phyloP scores from a whole-genome alignment of 2,797 vertebrate genomes.

The Gadopsis bispinosus region DNA sequence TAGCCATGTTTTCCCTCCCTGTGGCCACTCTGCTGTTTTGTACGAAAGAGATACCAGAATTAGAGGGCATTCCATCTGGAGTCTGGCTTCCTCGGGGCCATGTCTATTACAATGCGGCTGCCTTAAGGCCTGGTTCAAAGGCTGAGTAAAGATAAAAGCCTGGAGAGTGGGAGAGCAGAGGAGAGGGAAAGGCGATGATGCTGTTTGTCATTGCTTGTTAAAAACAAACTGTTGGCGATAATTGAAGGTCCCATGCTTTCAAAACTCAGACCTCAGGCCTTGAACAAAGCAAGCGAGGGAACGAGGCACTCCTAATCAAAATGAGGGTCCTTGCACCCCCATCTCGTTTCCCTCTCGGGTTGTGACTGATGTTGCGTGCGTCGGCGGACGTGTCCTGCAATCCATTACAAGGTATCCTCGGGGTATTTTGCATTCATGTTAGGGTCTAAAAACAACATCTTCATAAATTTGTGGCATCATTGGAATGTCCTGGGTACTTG shows the following conservation, averaged over 20 bases:
- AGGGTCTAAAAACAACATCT: constrained; percentile 66
- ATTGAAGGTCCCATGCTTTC: constrained; percentile 54
- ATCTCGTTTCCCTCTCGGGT: constrained; percentile 35
- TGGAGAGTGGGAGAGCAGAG: constrained; percentile 34
- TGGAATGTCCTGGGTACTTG: constrained; percentile 31
- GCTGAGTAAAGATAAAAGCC: constrained; percentile 73
- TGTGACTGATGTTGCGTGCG: constrained; percentile 56
- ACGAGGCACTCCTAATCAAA: constrained; percentile 62
- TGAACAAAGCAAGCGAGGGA: constrained; percentile 57
- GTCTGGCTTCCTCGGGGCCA: constrained; percentile 56
- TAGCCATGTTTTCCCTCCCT: constrained; percentile 18
- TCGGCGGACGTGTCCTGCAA: constrained; percentile 21
- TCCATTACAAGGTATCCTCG: constrained; percentile 62
- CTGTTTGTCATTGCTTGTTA: constrained; percentile 76
- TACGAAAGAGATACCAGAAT: constrained; percentile 45
- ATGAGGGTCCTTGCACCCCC: constrained; percentile 52
- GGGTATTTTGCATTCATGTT: constrained; percentile 61
- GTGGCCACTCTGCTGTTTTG: constrained; percentile 43
- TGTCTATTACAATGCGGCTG: constrained; percentile 55
- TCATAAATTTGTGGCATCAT: constrained; percentile 66
- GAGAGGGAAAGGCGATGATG: constrained; percentile 40
- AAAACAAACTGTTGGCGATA: constrained; percentile 69
- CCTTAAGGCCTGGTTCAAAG: constrained; percentile 74
- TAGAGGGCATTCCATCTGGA: constrained; percentile 52
- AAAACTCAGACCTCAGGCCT: constrained; percentile 61